Conservation (phyloP, 2,888 invertebrate species). For the Polydrusus tereticollis region DNA sequence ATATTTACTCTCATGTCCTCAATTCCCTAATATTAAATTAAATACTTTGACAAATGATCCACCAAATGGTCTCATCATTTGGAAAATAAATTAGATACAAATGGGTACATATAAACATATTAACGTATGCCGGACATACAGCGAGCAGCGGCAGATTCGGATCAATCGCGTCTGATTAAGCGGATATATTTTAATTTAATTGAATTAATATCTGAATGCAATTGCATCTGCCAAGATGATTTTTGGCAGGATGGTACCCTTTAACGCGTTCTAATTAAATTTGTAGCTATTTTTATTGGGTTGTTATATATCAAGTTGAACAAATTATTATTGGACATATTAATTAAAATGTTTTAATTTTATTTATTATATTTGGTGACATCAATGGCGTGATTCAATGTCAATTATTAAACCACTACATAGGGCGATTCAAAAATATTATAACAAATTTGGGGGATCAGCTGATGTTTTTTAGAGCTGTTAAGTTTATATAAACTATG, state of each 20-base stretch:
- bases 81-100: slow-evolving; percentile 25
- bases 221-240: background rate
- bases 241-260: background rate
- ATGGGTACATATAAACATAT: slow-evolving; percentile 25
- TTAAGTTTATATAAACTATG: no score
- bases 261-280: background rate
- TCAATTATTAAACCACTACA: no score
- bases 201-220: slow-evolving; percentile 3
- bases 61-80: background rate
- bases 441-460: no score
- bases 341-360: no score
- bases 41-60: slow-evolving; percentile 18
- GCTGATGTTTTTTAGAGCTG: no score
- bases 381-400: no score
- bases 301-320: background rate
- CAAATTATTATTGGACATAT: no score
- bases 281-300: background rate
- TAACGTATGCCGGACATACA: slow-evolving; percentile 4
- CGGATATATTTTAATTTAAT: background rate
- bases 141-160: background rate
- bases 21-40: background rate
- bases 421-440: no score
- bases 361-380: no score
- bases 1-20: background rate
- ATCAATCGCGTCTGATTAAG: background rate